phyloP scores from a whole-genome alignment of 2,888 invertebrate genomes.

The Nemurella pictetii region DNA sequence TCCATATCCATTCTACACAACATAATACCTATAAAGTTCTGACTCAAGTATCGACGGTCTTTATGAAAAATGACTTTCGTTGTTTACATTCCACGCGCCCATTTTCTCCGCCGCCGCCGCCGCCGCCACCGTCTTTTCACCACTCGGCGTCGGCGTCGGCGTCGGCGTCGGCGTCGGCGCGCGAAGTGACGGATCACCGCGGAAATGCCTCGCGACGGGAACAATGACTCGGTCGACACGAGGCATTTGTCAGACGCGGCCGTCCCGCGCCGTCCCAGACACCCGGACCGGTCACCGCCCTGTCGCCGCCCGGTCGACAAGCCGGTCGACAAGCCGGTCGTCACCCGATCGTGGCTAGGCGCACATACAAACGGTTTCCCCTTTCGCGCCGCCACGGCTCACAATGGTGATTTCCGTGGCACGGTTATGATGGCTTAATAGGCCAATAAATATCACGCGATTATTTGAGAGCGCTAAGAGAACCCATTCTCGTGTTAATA shows the following conservation, averaged over 20 bases:
- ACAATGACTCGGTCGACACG: slow-evolving; percentile 36
- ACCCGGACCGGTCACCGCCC: background rate
- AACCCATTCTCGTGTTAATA: background rate
- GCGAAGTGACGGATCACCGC: slow-evolving; percentile 32
- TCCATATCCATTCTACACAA: too few relatives aligned
- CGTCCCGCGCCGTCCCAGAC: background rate
- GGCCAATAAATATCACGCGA: background rate
- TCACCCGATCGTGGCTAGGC: background rate
- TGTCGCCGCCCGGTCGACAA: background rate
- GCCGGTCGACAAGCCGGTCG: background rate
- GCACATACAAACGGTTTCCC: background rate
- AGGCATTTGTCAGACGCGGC: slow-evolving; percentile 22
- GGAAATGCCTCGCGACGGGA: slow-evolving; percentile 31
- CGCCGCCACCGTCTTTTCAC: background rate
- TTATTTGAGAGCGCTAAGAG: background rate
- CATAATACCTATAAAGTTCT: too few relatives aligned
- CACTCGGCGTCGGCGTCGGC: background rate
- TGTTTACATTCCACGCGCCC: background rate
- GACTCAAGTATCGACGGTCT: background rate
- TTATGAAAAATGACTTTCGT: background rate
- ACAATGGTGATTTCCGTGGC: background rate
- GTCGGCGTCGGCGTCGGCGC: slow-evolving; percentile 1
- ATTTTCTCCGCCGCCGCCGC: background rate
- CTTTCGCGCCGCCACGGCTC: background rate
- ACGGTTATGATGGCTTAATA: background rate